These are phyloP conservation scores for Heterotilapia buettikoferi DNA, from an alignment of 2,113 vertebrate species.

Conservation along the genomic window DNA sequence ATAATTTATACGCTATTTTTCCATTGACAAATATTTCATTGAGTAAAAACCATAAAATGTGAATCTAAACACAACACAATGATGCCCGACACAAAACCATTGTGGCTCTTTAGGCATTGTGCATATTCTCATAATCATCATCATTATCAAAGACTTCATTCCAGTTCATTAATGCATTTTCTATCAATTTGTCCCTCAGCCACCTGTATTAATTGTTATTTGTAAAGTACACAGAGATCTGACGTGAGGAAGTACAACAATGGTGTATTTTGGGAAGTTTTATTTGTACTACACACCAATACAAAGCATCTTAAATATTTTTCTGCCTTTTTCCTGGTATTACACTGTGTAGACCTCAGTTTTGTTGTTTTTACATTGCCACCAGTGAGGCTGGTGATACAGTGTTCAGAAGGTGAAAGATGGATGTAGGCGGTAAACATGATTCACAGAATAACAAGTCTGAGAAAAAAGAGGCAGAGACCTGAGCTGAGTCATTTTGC, in stretches of 20 bases:
- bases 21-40: neutral
- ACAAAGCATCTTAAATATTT: neutral
- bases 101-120: neutral
- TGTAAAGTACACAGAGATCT: neutral
- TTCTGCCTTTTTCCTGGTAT: neutral
- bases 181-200: neutral
- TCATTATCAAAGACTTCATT: neutral
- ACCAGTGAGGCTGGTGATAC: neutral
- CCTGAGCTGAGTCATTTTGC: neutral
- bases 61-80: neutral
- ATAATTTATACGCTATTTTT: neutral
- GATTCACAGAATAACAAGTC: conserved; percentile 1
- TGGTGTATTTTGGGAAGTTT: neutral
- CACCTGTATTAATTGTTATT: neutral
- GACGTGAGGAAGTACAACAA: neutral
- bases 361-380: neutral
- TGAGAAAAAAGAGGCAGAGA: neutral
- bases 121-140: neutral
- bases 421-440: neutral
- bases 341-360: neutral
- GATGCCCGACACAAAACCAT: neutral
- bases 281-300: neutral
- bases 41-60: neutral
- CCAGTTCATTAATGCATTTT: neutral
- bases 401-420: neutral